Evolutionary conservation across 2,113 vertebrate species (phyloP), one percentile per base, ranked within the genome.

Genomic region (Anolis sagrei): DNA sequence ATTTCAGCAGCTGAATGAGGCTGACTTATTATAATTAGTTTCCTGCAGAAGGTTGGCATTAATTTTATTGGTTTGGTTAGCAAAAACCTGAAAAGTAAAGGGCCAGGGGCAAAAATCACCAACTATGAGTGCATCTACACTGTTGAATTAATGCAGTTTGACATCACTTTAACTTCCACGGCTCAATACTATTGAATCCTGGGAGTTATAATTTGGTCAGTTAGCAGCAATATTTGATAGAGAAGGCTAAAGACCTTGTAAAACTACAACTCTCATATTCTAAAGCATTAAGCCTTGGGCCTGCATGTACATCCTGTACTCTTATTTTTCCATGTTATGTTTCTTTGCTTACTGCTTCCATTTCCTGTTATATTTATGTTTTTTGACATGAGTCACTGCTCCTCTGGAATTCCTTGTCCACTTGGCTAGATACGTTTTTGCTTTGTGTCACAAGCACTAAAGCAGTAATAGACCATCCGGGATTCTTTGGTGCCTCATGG

Each of bases 251-350:
- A n/a, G n/a, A n/a, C n/a, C n/a, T n/a, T n/a, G n/a, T n/a, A n/a
- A n/a, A n/a, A n/a, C n/a, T n/a, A n/a, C n/a, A n/a, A n/a, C n/a
- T n/a, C n/a, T n/a, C n/a, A n/a, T n/a, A n/a, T n/a, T n/a, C n/a
- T n/a, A n/a, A n/a, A n/a, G n/a, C n/a, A n/a, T n/a, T n/a, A n/a
- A n/a, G n/a, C n/a, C n/a, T n/a, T n/a, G n/a, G n/a, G n/a, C n/a
- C n/a, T n/a, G n/a, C n/a, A n/a, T n/a, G n/a, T n/a, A n/a, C n/a
- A n/a, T n/a, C n/a, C 7, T 18, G 34, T 72, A 49, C 76, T 83
- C 25, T 32, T 39, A 16, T 16, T 3, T 13, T 54, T 61, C 1
- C 54, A 7, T n/a, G 10, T 32, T 0, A 0, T 19, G n/a, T n/a
- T 81, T 85, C 83, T 19, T 25, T 25, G 18, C 69, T 90, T 27